A percentile compares a stretch with the other conserved stretches of the same genome.
Conservation (phyloP, 2,113 vertebrate species). For the Lycocorax pyrrhopterus region DNA sequence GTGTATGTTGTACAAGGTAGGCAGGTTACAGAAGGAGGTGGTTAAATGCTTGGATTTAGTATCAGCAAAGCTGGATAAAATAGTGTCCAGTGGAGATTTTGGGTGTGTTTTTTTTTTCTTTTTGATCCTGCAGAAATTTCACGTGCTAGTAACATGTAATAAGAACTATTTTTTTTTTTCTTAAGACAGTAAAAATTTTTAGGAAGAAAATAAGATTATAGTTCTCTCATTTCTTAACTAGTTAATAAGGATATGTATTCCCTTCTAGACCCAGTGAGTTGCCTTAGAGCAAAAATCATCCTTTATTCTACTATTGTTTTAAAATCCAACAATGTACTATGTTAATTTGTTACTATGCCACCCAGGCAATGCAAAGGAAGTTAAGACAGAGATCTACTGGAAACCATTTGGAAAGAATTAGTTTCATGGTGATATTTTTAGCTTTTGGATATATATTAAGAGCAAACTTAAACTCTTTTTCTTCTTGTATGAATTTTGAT, state of each 20-base stretch:
- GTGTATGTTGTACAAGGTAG: not conserved
- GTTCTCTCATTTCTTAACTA: not conserved
- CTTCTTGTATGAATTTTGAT: not conserved
- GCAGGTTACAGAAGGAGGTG: not conserved
- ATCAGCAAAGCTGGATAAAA: not conserved
- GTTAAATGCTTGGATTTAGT: not conserved
- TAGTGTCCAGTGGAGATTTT: not conserved
- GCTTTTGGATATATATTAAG: not conserved
- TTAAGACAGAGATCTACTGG: not conserved
- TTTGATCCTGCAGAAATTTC: not conserved
- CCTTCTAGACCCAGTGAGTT: not conserved
- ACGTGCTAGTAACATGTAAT: not conserved
- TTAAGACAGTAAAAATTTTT: not conserved
- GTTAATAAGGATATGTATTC: not conserved
- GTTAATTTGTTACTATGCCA: conserved; percentile 30
- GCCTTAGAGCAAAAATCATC: not conserved
- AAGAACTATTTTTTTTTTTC: not conserved
- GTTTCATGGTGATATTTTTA: conserved; percentile 20
- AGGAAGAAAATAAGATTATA: not conserved
- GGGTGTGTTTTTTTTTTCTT: not conserved
- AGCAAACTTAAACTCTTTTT: not conserved
- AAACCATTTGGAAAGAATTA: conserved; percentile 47
- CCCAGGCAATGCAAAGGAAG: not conserved
- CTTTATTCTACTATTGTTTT: not conserved
- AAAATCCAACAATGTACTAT: not conserved